Base-by-base conservation (phyloP, 2,797 vertebrate species). In the Limnodromus scolopaceus region DNA sequence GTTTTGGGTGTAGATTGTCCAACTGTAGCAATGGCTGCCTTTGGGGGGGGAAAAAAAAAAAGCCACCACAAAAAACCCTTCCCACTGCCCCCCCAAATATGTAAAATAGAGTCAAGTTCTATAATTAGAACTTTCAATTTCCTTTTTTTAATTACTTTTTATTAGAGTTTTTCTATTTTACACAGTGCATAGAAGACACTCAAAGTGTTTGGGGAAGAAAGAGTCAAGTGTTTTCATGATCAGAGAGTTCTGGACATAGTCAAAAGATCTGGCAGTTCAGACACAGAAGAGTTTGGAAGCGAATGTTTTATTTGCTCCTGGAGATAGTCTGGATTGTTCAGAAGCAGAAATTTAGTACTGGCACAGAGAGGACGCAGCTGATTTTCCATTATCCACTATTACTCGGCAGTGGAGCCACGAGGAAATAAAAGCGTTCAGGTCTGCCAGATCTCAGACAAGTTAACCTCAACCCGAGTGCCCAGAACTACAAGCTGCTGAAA, bases 351-450 rank as follows among this genome's bases (percentile, higher is more conserved):
- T 86, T 84, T 75, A 69, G 66, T 69, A 28, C 54, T 96, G 69
- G 34, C 83, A 81, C n/a, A 43, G 45, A 5, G 5, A 84, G 30
- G 24, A 88, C 0, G 6, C 80, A 87, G 66, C 65, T 84, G 85
- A 81, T 92, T 95, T 95, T 96, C 58, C 49, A 68, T 92, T 86
- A 90, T 28, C 38, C 24, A 17, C 53, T 64, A 15, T 68, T 90
- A 57, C 69, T 64, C 76, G 61, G 54, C 63, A 75, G 34, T 4
- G 16, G n/a, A 71, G 43, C 32, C 61, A 57, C 0, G 1, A 77
- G 48, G 80, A 93, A 87, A 84, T 72, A 86, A 92, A 83, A 87
- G 38, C 1, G 0, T 75, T 91, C 34, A 3, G 4, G 36, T 80
- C 34, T 84, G 54, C 14, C 57, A 24, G 34, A 54, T 71, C 46